phyloP scores from a whole-genome alignment of 2,888 invertebrate genomes.

The Cepaea hortensis region DNA sequence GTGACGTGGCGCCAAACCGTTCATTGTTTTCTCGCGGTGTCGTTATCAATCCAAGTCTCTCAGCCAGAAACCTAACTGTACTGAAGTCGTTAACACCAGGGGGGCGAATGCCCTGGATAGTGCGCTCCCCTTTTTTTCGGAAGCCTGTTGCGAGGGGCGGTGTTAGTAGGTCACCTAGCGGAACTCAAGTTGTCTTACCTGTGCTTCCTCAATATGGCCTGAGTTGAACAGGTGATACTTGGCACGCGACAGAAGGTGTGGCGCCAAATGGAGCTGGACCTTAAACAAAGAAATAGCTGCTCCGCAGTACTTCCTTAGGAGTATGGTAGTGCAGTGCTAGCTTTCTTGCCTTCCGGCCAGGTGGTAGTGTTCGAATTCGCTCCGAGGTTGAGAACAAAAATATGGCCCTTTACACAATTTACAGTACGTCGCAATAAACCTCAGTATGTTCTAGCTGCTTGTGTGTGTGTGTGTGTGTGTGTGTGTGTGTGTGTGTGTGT shows the following conservation, averaged over 20 bases:
- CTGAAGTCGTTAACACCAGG: background rate
- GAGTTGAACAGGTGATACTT: constrained; percentile 5
- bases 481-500: no score
- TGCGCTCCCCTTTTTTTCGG: background rate
- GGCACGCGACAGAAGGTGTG: constrained; percentile 23
- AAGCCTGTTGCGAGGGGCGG: constrained; percentile 7
- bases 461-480: no score
- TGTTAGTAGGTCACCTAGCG: background rate
- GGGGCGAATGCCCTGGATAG: background rate
- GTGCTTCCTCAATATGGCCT: background rate
- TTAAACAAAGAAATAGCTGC: background rate
- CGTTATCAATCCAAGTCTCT: background rate
- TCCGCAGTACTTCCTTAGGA: no score
- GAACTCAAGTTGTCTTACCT: background rate
- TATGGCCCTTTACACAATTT: no score
- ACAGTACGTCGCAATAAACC: no score
- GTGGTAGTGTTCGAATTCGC: no score
- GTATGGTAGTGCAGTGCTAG: no score
- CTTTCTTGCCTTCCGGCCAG: no score
- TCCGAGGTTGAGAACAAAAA: no score
- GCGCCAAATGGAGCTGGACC: background rate
- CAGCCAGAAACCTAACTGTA: background rate
- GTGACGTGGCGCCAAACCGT: background rate
- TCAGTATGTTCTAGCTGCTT: no score
- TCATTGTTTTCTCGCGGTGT: background rate